Base-by-base conservation (phyloP, 2,113 vertebrate species). In the Channa maculata region DNA sequence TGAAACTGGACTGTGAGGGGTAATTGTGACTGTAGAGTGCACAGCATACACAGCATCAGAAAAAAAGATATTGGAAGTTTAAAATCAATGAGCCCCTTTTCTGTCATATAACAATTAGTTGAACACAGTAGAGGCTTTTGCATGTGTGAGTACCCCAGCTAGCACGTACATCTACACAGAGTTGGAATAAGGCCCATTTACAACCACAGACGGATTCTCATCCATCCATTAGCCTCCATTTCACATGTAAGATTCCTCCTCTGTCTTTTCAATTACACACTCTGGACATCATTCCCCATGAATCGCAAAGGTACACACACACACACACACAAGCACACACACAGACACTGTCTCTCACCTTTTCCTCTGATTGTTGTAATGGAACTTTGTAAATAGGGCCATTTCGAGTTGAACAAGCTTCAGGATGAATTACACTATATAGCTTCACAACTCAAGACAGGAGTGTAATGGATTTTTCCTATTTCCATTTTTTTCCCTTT, bases 361-460 rank as follows among this genome's bases (percentile, higher is more conserved):
- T 34, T 58, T 45, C 54, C 64, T 73, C 77, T 76, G 84, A 80
- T 69, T 82, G 83, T 78, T 86, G 81, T 88, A 91, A 91, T 89
- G 84, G 85, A 84, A 84, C 67, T 83, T 79, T 70, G 82, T 87
- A 86, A 91, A 89, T 90, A 88, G 79, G 82, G 71, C 81, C 73
- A 88, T 90, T 90, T 85, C 63, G 63, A 89, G 75, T 75, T 88
- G 79, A 86, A 90, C 79, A 92, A 89, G 88, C 89, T 74, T 85
- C 59, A 80, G 77, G 80, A 89, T 91, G 85, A 89, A 92, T 92
- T 86, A 91, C 83, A 76, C 82, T 59, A 70, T 81, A 78, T 77
- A 76, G 79, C 75, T 75, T 71, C 62, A 75, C 74, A 53, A 89
- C 80, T 88, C 85, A 87, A 88, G 86, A 88, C 78, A 84, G 66